phyloP scores from a whole-genome alignment of 2,113 vertebrate species.

The Engraulis encrasicolus region DNA sequence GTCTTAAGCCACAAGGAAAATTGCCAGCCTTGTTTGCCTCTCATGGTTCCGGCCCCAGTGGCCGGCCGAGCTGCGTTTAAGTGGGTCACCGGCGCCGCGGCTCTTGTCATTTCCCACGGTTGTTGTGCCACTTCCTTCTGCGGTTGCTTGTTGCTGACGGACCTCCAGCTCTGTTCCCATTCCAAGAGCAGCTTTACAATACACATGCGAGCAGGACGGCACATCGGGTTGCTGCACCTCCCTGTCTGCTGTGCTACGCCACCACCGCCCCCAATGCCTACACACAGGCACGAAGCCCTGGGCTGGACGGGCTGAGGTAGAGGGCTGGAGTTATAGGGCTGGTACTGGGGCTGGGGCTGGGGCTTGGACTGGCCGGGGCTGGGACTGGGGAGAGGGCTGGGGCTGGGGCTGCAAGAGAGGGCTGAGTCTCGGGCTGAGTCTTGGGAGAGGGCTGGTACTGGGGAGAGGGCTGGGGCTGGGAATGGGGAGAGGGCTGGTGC shows the following conservation, averaged over 20 bases:
- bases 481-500: too few species aligned
- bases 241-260: background rate
- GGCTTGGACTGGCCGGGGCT: too few species aligned
- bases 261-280: background rate
- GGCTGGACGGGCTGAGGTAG: too few species aligned
- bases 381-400: too few species aligned
- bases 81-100: background rate
- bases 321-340: too few species aligned
- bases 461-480: too few species aligned
- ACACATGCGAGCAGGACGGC: background rate
- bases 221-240: background rate
- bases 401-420: too few species aligned
- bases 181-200: background rate
- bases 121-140: background rate
- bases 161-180: background rate
- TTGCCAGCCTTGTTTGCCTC: background rate
- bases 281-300: background rate
- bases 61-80: background rate
- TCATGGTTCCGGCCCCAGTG: background rate
- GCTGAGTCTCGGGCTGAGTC: too few species aligned
- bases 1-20: background rate
- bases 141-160: background rate
- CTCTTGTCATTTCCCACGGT: constrained; percentile 1
- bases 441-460: too few species aligned
- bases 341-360: too few species aligned